Base-by-base conservation (phyloP, 2,797 vertebrate genomes). In the Danio tinwini region DNA sequence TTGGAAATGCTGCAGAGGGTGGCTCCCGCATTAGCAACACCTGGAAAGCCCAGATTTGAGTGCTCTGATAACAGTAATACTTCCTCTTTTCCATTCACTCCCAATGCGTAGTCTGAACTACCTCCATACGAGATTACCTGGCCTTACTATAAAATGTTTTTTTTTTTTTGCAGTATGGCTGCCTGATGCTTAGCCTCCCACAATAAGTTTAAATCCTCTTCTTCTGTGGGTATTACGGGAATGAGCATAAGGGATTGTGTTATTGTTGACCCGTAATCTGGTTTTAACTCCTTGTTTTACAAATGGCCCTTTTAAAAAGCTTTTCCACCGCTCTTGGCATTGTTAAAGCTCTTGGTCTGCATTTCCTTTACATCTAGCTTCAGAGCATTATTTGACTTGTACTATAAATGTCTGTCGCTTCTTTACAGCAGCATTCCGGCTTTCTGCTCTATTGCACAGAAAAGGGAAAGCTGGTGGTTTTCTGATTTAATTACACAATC, bases 271-370 rank as follows among this genome's bases (percentile, higher is more conserved):
- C 93, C 82, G 76, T 96, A 96, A 96, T 95, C 94, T 94, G 94
- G 90, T 94, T 95, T 96, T 95, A 96, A 95, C 91, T 94, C 91
- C 94, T 95, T 95, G 94, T 93, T 93, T 93, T 93, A 95, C 94
- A 95, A 93, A 93, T 91, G 88, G 88, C 80, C 83, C 88, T 91
- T 87, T 91, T 89, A 91, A 92, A 93, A 92, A 90, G 88, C 90
- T 85, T 83, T 89, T 85, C 88, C 84, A 19, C 50, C 16, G 67
- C 73, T 59, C 62, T 61, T 65, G 78, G 73, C 76, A 67, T 72
- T 76, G 72, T 74, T 59, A 72, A 62, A 81, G 53, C 52, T 64
- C 70, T 86, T 86, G 83, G 80, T 85, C n/a, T 19, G 44, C 17
- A 13, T 84, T 82, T 82, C 81, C 84, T n/a, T 83, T 80, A 59